Base-by-base conservation (phyloP, 2,888 invertebrate genomes). In the Rhodophaea formosa region DNA sequence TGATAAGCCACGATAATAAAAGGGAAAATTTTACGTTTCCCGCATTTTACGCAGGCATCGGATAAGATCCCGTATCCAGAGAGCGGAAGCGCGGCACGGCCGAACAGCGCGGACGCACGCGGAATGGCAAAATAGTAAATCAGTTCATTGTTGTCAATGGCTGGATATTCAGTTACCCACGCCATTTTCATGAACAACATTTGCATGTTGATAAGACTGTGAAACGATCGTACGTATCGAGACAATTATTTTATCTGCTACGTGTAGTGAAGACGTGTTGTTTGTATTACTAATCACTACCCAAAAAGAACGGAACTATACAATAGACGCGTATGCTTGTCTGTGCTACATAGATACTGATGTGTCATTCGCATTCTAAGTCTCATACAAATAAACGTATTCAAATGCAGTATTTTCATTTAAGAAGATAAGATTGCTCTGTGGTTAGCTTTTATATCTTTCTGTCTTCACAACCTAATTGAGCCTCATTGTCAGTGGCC, bases 101-200 rank as follows among this genome's bases (percentile, higher is more conserved):
- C 75, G 77, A 79, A 80, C 76, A 75, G 74, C 73, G 75, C 74
- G 80, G 72, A 86, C 84, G 86, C 82, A 80, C 71, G 66, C 79
- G 77, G 86, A 87, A 87, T 88, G 77, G 71, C 82, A 80, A 85
- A 85, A 80, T 77, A 82, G 80, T 79, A 84, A 86, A 86, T 84
- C 83, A 82, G 84, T 81, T 79, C 79, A 81, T 81, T 84, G 80
- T 81, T 79, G 79, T 77, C 78, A 82, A 79, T 71, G 75, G 72
- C 74, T 79, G 79, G 81, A 82, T 80, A 80, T 84, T 81, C 80
- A 79, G 78, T 78, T 78, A 80, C 75, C 70, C 67, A 70, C 65
- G 70, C 66, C 69, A 72, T 75, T 81, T 79, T 74, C 73, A 67
- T 70, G 74, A 71, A 75, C 74, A 70, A 64, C 70, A 80, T 82